Conservation (phyloP, 53 echinoderm and acorn worm species). For the Hippasteria phrygiana region DNA sequence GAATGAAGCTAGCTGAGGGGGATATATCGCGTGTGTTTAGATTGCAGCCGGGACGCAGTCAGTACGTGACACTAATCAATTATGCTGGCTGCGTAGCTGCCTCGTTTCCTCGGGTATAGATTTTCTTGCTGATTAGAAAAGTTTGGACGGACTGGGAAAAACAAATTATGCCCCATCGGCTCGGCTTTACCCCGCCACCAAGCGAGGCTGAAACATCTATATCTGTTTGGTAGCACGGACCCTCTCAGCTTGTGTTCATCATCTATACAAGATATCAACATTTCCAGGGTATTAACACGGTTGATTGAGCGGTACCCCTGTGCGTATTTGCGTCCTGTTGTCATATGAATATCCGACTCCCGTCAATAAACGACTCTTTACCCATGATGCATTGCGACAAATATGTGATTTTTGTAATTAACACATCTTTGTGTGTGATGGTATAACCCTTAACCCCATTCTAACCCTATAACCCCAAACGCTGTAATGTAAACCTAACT, state of each 20-base stretch:
- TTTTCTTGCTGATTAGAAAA: conserved; percentile 60
- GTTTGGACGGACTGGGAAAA: conserved; percentile 11
- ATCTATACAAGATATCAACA: background rate
- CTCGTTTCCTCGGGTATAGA: conserved; percentile 52
- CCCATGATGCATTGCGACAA: too few relatives aligned
- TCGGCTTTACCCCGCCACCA: background rate
- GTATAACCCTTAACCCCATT: too few relatives aligned
- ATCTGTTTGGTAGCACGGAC: conserved; percentile 22
- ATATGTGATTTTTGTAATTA: too few relatives aligned
- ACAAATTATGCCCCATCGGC: background rate
- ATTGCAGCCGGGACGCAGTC: background rate
- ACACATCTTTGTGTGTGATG: too few relatives aligned
- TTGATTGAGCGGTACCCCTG: background rate
- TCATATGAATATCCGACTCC: background rate
- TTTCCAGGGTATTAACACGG: background rate
- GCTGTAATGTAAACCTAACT: too few relatives aligned
- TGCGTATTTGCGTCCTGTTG: background rate
- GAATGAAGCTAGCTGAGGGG: conserved; percentile 29
- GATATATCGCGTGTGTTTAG: conserved; percentile 38
- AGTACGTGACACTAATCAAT: conserved; percentile 53
- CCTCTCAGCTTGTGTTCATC: background rate
- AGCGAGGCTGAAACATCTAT: background rate
- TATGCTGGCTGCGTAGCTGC: conserved; percentile 41
- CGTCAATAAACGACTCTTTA: too few relatives aligned
- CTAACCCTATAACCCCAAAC: too few relatives aligned